Evolutionary conservation across 2,888 invertebrate species (phyloP).

Genomic region (Melitaea athalia): DNA sequence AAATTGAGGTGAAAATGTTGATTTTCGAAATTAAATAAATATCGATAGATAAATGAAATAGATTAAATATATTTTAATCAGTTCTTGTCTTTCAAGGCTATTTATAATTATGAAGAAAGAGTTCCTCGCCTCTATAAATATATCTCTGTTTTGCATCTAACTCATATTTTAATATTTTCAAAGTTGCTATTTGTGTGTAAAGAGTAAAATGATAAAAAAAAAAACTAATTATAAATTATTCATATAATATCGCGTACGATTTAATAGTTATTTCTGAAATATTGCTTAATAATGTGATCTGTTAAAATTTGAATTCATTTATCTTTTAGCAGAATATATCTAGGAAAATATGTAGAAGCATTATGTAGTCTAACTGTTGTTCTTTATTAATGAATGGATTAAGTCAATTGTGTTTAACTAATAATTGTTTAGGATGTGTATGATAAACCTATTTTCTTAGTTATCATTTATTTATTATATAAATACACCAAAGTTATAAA

Average conservation of each 20-base stretch:
- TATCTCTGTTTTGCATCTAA: constrained; percentile 24
- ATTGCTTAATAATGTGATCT: constrained; percentile 33
- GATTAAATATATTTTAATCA: constrained; percentile 9
- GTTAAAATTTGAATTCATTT: constrained; percentile 35
- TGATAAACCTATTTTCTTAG: constrained; percentile 64
- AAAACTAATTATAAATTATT: constrained; percentile 14
- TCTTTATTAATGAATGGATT: constrained; percentile 37
- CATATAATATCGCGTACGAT: constrained; percentile 12
- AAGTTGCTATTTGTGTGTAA: constrained; percentile 13
- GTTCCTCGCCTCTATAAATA: constrained; percentile 18
- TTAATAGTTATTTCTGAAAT: constrained; percentile 24
- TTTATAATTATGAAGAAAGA: constrained; percentile 10
- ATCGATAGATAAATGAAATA: neutral
- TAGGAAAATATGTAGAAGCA: constrained; percentile 22
- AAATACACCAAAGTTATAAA: constrained; percentile 81
- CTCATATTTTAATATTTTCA: constrained; percentile 15
- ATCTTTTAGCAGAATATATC: constrained; percentile 36
- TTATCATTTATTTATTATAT: constrained; percentile 77
- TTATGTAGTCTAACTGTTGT: constrained; percentile 37
- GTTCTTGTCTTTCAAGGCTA: neutral
- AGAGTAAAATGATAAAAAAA: constrained; percentile 2
- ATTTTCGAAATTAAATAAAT: constrained; percentile 8
- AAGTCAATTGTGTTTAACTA: constrained; percentile 40
- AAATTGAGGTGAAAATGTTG: constrained; percentile 7
- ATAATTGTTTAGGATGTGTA: constrained; percentile 56